Percentiles rank a stretch among this genome's conserved stretches.
phyloP scores from a whole-genome alignment of 2,797 vertebrate species.

The Scyliorhinus canicula region DNA sequence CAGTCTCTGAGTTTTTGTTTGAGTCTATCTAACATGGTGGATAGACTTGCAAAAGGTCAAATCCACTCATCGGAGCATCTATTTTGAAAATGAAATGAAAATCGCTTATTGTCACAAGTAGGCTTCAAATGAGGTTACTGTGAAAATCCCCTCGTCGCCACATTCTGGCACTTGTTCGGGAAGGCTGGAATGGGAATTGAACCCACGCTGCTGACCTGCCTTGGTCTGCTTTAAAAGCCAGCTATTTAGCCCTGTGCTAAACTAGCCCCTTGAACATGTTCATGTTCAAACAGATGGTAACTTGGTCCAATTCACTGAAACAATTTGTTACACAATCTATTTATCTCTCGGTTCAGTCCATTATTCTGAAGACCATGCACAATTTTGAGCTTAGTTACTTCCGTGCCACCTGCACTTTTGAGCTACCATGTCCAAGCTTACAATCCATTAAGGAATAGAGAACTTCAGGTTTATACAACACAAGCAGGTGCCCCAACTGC shows the following conservation, averaged over 20 bases:
- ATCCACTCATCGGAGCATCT: no score
- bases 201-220: no score
- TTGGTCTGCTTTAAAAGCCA: no score
- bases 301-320: not conserved
- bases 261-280: no score
- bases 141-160: no score
- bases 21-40: not conserved
- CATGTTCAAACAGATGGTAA: not conserved
- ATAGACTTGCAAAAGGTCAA: not conserved
- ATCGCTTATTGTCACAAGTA: no score
- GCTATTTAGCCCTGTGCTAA: no score
- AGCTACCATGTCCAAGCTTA: not conserved
- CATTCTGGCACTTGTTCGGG: no score
- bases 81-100: no score
- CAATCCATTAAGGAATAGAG: not conserved
- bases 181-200: no score
- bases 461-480: not conserved
- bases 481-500: no score
- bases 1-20: not conserved
- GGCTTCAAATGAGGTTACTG: no score
- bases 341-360: not conserved
- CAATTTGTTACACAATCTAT: not conserved
- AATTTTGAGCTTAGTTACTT: not conserved
- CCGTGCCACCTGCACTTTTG: not conserved
- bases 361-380: not conserved